A percentile compares a stretch with the other conserved stretches of the same genome.
phyloP scores from a whole-genome alignment of 2,888 invertebrate genomes.

The Allygus modestus region DNA sequence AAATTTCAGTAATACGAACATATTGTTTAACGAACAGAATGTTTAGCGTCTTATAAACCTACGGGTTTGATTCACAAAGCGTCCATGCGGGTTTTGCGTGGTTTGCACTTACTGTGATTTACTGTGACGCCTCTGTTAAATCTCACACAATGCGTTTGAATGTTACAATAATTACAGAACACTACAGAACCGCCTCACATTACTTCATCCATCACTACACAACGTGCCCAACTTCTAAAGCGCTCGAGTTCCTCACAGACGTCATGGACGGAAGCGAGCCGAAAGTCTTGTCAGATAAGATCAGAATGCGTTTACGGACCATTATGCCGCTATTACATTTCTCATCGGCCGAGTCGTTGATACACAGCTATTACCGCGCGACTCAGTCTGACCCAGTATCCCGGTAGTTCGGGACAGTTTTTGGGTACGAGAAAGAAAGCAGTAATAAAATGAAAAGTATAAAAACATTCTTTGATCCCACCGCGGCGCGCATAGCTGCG shows the following conservation, averaged over 20 bases:
- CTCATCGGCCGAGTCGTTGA: not conserved
- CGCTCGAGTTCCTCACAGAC: not conserved
- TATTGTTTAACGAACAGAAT: too few relatives aligned
- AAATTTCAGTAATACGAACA: too few relatives aligned
- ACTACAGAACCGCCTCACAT: too few relatives aligned
- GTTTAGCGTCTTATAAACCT: too few relatives aligned
- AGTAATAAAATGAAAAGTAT: conserved; percentile 20
- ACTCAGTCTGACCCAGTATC: conserved; percentile 1
- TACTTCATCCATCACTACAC: too few relatives aligned
- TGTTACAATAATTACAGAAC: too few relatives aligned
- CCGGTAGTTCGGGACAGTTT: conserved; percentile 3
- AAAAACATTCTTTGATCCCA: conserved; percentile 13
- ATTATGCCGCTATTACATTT: not conserved
- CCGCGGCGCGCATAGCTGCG: conserved; percentile 29
- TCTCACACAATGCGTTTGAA: too few relatives aligned
- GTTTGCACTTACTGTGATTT: too few relatives aligned
- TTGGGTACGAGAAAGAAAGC: conserved; percentile 9
- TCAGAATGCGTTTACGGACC: conserved; percentile 17
- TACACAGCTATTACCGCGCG: not conserved
- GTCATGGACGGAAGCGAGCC: not conserved
- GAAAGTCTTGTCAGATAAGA: conserved; percentile 7
- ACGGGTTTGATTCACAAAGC: too few relatives aligned
- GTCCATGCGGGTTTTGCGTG: too few relatives aligned
- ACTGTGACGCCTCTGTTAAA: too few relatives aligned
- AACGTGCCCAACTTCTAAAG: too few relatives aligned